Evolutionary conservation across 1,140 invertebrate species (phyloP), one percentile per base, ranked within the genome.

Genomic region (Hormaphis cornu): DNA sequence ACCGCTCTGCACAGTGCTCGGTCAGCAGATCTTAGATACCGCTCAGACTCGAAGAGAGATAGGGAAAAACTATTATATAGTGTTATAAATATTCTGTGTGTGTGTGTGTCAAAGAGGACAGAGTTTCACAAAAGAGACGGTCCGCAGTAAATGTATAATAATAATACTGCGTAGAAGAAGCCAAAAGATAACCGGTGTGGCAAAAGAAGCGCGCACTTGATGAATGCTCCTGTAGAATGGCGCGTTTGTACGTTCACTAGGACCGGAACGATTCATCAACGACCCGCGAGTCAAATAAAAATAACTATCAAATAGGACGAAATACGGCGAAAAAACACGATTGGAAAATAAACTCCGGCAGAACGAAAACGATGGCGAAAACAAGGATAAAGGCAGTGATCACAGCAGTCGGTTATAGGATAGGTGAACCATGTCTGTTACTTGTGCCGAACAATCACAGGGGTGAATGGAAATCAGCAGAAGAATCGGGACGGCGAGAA

Each of bases 1-100:
- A 66, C 61, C 5, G 8, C 58, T 20, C 10, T 2, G 40, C 16
- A n/a, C 50, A 66, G 12, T 10, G 61, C 24, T 30, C 44, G 35
- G 61, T 66, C 61, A 66, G 61, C 61, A 66, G 61, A 66, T 66
- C 44, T 48, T 14, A 46, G 61, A 66, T 66, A 66, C 12, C n/a
- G 6, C 8, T 1, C 40, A n/a, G 26, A 63, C 58, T 16, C n/a
- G 3, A 4, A 33, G 28, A 33, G 30, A 8, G 30, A 54, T 35
- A 30, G 52, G 18, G 52, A 53, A 10, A 53, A 30, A n/a, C n/a
- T n/a, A n/a, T n/a, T n/a, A n/a, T n/a, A n/a, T n/a, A n/a, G n/a
- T n/a, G n/a, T n/a, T n/a, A n/a, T n/a, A n/a, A n/a, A n/a, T n/a
- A n/a, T n/a, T n/a, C n/a, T n/a, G n/a, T n/a, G n/a, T n/a, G n/a